Conservation (phyloP, 2,797 vertebrate species). For the Chlorospingus flavigularis region DNA sequence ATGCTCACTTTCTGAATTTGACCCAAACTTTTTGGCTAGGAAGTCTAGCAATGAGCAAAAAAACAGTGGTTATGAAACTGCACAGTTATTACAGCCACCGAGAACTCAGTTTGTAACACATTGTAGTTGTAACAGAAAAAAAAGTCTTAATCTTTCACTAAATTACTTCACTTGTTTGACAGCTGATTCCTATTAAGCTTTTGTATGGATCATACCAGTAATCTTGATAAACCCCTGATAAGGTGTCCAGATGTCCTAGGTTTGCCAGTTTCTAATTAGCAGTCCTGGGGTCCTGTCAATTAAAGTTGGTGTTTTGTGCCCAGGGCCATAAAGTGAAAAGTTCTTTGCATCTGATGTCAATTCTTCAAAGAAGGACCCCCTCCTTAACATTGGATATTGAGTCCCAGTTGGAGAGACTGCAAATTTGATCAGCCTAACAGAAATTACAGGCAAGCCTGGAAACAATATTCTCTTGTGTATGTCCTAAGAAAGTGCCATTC, state of each 20-base stretch:
- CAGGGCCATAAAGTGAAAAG: constrained; percentile 64
- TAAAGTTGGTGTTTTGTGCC: constrained; percentile 70
- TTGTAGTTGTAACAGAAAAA: background rate
- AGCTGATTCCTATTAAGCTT: constrained; percentile 74
- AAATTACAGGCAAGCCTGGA: constrained; percentile 61
- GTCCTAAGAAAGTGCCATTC: constrained; percentile 12
- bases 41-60: constrained; percentile 1
- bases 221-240: constrained; percentile 77
- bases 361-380: constrained; percentile 68
- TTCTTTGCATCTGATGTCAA: constrained; percentile 70
- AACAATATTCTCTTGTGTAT: constrained; percentile 55
- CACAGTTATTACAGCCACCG: background rate
- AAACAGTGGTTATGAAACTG: background rate
- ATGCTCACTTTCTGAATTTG: background rate
- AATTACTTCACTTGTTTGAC: constrained; percentile 56
- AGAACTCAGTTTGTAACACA: background rate
- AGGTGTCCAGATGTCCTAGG: constrained; percentile 75
- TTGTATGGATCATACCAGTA: constrained; percentile 69
- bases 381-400: constrained; percentile 43
- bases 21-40: background rate
- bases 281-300: constrained; percentile 66
- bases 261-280: constrained; percentile 72
- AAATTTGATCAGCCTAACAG: constrained; percentile 66
- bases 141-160: background rate
- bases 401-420: constrained; percentile 56